phyloP scores from a whole-genome alignment of 2,888 invertebrate genomes.

The Syrphus vitripennis region DNA sequence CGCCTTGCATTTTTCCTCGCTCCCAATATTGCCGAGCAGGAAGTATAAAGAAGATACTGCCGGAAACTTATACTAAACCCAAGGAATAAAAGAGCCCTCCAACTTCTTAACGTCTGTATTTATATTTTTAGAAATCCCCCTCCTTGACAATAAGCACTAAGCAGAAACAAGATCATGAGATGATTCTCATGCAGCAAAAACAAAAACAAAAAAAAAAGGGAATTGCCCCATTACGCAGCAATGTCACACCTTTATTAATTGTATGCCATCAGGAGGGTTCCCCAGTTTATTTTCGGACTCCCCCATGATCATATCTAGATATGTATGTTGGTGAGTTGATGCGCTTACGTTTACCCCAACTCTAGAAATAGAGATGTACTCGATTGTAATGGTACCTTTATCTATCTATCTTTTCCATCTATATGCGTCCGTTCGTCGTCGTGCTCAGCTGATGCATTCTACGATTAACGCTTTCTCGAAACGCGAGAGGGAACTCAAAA shows the following conservation, averaged over 20 bases:
- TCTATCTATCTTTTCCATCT: background rate
- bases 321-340: background rate
- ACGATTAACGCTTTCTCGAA: constrained; percentile 49
- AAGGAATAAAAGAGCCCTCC: constrained; percentile 62
- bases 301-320: constrained; percentile 35
- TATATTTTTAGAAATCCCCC: constrained; percentile 62
- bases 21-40: constrained; percentile 41
- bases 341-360: background rate
- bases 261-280: constrained; percentile 73
- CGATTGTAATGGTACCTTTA: background rate
- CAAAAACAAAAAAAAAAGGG: constrained; percentile 18
- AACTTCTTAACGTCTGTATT: constrained; percentile 14
- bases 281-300: constrained; percentile 65
- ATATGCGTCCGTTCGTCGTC: background rate
- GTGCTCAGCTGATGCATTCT: constrained; percentile 64
- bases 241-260: constrained; percentile 79
- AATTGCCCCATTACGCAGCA: constrained; percentile 73
- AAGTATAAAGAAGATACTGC: constrained; percentile 63
- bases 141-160: background rate
- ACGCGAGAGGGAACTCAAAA: background rate
- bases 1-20: constrained; percentile 18
- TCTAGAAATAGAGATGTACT: constrained; percentile 50
- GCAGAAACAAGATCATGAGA: constrained; percentile 16
- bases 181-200: constrained; percentile 37
- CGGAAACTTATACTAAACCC: constrained; percentile 65